Conservation (phyloP, 2,113 vertebrate genomes). For the Laterallus jamaicensis region DNA sequence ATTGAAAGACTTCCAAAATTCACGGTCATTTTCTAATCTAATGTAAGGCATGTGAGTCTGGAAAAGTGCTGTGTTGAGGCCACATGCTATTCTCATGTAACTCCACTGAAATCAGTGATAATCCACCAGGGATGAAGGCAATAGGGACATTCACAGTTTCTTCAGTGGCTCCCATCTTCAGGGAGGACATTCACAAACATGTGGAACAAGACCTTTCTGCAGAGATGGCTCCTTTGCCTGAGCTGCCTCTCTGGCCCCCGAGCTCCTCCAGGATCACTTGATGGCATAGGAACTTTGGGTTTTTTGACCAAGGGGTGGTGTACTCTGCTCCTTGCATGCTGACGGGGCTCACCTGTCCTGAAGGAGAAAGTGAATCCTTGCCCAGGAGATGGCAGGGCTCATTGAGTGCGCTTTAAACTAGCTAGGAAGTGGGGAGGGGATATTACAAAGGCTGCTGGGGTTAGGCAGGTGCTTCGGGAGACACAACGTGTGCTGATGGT, state of each 20-base stretch:
- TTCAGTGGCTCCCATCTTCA: neutral
- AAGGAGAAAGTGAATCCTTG: too few relatives aligned
- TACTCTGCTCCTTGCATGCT: too few relatives aligned
- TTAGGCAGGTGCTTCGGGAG: too few relatives aligned
- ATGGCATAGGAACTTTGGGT: too few relatives aligned
- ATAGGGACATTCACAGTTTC: neutral
- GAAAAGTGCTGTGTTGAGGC: neutral
- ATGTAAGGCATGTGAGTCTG: neutral
- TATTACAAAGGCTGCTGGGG: too few relatives aligned
- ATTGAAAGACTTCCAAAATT: neutral
- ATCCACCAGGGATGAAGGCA: neutral
- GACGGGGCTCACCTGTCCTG: too few relatives aligned
- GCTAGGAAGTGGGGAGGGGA: too few relatives aligned
- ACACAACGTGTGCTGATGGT: too few relatives aligned
- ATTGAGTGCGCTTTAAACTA: too few relatives aligned
- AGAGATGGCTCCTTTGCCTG: neutral
- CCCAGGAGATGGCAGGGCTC: too few relatives aligned
- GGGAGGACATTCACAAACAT: neutral
- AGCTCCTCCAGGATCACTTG: neutral
- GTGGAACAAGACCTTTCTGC: neutral
- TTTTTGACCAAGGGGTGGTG: too few relatives aligned
- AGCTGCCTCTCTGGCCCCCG: neutral
- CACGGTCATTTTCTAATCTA: neutral
- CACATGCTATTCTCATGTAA: neutral
- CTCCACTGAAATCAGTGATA: neutral